Conservation (phyloP, 2,113 vertebrate species). For the Hepsetus odoe region DNA sequence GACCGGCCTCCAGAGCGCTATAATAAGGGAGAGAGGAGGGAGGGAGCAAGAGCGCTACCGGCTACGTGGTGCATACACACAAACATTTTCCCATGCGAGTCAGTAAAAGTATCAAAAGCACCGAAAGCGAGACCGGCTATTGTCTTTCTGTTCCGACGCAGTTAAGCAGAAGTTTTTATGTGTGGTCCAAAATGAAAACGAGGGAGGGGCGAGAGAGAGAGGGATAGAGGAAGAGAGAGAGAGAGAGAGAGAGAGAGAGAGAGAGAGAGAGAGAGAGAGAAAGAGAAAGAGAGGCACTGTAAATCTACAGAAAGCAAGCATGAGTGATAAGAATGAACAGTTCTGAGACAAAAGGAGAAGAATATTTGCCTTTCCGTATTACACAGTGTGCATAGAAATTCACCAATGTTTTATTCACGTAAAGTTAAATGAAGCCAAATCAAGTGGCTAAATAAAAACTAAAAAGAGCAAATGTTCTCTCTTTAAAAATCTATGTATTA, state of each 20-base stretch:
- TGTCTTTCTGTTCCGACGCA: constrained; percentile 63
- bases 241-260: background rate
- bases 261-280: background rate
- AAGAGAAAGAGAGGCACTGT: background rate
- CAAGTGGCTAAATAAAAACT: background rate
- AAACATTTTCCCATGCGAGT: constrained; percentile 69
- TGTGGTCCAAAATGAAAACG: constrained; percentile 33
- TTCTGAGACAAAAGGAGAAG: background rate
- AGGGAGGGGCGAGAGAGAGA: background rate
- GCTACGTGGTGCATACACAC: constrained; percentile 64
- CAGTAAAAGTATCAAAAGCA: constrained; percentile 55
- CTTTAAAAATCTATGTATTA: background rate
- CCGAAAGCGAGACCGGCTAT: constrained; percentile 58
- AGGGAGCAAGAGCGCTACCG: constrained; percentile 59
- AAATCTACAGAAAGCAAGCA: background rate
- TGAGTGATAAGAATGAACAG: background rate
- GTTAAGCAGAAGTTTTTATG: constrained; percentile 47
- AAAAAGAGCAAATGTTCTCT: background rate
- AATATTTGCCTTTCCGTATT: background rate
- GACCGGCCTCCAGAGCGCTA: constrained; percentile 65
- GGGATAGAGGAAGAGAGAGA: too few relatives aligned
- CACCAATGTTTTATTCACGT: background rate
- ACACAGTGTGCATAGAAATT: background rate
- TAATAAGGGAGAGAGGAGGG: constrained; percentile 68
- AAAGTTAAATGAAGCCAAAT: background rate